Base-by-base conservation (phyloP, 1,140 invertebrate genomes). In the Globodera rostochiensis region DNA sequence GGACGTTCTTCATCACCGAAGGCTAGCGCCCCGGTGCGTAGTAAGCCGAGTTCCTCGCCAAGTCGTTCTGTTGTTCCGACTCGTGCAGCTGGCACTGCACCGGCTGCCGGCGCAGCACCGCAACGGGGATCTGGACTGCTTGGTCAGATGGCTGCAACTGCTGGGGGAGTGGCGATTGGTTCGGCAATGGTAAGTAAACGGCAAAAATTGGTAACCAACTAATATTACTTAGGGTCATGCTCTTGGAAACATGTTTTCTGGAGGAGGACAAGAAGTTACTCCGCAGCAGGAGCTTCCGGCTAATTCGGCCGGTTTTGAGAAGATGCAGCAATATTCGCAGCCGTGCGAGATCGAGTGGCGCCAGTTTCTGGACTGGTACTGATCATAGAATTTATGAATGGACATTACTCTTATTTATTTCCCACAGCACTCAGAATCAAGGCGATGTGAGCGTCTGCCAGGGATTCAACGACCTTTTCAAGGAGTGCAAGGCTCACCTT, bases 101-200 rank as follows among this genome's bases (percentile, higher is more conserved):
- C 64, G 21, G 11, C 85, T 53, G 64, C 82, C 45, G 66, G 82
- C 13, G 25, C 84, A 36, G 73, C 85, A 21, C 86, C 87, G 83
- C 77, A 78, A 7, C 47, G 50, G 19, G 84, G 85, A 15, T 86
- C 89, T 57, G 89, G 89, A 19, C 81, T 90, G 19, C 73, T 90
- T 53, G 88, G 84, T 6, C 89, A 69, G 13, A 84, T 84, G 83
- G 87, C 89, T 64, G 89, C 89, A 13, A 90, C 89, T 74, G 90
- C 90, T 77, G 90, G 90, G 77, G 89, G 89, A 75, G 89, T 90
- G 57, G 89, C 89, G 71, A 90, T 90, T 77, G 89, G 89, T 6
- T 90, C 89, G 19, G 88, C 89, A 50, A 85, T 90, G 73, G 67
- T 67, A 69, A 21, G 49, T 73, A 21, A 47, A 80, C 19, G 36